A percentile compares a stretch with the other conserved stretches of the same genome.
phyloP scores from a whole-genome alignment of 2,888 invertebrate species.

The Callyntrura sp. region DNA sequence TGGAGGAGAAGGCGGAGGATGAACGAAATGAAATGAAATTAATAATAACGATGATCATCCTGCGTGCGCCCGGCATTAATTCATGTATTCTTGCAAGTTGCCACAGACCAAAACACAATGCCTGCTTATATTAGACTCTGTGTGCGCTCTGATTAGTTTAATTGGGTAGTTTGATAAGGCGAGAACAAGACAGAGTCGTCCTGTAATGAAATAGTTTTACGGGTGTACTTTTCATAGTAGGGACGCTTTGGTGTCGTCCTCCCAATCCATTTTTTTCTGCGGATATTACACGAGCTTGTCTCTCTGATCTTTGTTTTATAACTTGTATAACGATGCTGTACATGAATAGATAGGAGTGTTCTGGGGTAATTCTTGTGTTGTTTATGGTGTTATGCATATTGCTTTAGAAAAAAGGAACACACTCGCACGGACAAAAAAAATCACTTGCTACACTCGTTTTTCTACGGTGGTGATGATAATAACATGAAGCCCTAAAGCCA shows the following conservation, averaged over 20 bases:
- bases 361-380: neutral
- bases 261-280: neutral
- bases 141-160: slow-evolving; percentile 43
- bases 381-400: neutral
- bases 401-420: neutral
- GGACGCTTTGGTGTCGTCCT: neutral
- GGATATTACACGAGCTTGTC: neutral
- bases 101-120: neutral
- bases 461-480: neutral
- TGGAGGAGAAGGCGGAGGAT: slow-evolving; percentile 19
- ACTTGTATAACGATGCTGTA: too few species aligned
- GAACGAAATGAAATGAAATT: slow-evolving; percentile 15
- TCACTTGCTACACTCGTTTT: neutral
- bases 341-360: neutral
- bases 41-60: slow-evolving; percentile 36
- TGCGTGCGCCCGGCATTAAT: neutral
- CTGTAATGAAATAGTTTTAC: slow-evolving; percentile 38
- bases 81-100: too few species aligned
- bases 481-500: neutral
- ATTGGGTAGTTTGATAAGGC: slow-evolving; percentile 64
- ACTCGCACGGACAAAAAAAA: neutral
- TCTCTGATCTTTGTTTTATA: too few species aligned
- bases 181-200: slow-evolving; percentile 26
- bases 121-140: neutral
- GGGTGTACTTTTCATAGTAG: neutral